phyloP scores from a whole-genome alignment of 2,113 vertebrate genomes.

The Pachyramphus minor region DNA sequence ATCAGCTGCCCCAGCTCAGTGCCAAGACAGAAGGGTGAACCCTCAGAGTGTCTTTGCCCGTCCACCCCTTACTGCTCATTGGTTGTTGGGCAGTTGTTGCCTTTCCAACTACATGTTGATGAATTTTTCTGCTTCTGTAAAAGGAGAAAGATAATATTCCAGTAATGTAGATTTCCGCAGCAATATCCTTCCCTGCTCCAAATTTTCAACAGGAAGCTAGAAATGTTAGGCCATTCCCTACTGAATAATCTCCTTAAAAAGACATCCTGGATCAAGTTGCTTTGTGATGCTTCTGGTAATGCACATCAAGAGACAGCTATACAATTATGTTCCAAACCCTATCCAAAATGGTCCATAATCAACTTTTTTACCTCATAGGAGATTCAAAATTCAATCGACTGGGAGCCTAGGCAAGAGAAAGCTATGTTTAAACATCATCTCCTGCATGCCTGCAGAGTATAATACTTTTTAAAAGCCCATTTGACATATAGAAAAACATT shows the following conservation, averaged over 20 bases:
- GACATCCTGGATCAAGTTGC: not conserved
- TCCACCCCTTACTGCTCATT: rapidly evolving
- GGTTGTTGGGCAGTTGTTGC: not conserved
- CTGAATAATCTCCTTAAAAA: not conserved
- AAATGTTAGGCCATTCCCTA: not conserved
- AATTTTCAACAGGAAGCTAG: not conserved
- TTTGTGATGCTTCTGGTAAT: constrained; percentile 2
- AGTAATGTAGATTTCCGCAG: not conserved
- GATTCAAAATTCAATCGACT: constrained; percentile 64
- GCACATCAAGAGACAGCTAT: not conserved
- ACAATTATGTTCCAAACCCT: constrained; percentile 20
- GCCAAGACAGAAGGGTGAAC: not conserved
- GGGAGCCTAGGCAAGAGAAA: constrained; percentile 53
- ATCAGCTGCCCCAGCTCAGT: not conserved
- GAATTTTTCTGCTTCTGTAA: not conserved
- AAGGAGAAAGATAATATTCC: not conserved
- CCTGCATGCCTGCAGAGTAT: constrained; percentile 49
- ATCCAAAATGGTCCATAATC: constrained; percentile 63
- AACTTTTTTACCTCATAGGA: constrained; percentile 63
- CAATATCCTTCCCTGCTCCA: not conserved
- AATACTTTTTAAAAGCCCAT: constrained; percentile 66
- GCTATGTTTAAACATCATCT: constrained; percentile 74
- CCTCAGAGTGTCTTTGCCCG: not conserved
- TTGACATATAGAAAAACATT: constrained; percentile 56
- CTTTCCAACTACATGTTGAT: not conserved